Evolutionary conservation across 1,140 invertebrate species (phyloP), one percentile per base, ranked within the genome.

Genomic region (Drosophila leontia): DNA sequence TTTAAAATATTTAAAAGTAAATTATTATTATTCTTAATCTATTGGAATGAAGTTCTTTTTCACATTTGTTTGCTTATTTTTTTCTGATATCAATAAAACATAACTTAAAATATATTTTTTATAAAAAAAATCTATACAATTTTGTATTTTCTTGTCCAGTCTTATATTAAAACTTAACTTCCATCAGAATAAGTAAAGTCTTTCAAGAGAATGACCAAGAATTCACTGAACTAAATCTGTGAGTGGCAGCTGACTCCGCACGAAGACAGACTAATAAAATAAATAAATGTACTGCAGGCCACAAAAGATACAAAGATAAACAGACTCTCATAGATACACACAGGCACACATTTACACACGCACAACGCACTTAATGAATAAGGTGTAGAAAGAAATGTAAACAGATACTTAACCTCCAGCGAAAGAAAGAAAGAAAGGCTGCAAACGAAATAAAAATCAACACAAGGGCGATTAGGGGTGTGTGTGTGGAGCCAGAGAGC

Each of bases 381-480:
- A 82, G 68, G 75, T 82, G 80, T 82, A 82, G 61, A 82, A 69
- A 65, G 63, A 82, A 82, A 75, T 75, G 80, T 79, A 83, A 83
- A 83, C 80, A 79, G 75, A 83, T 83, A 83, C 80, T 83, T 83
- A 83, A 83, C 80, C 80, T 83, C 80, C 70, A 83, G 67, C 53
- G 50, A 68, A 67, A 72, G 64, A 82, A 82, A 72, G 75, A 68
- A 67, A 72, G 64, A 82, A 82, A 72, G 75, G 75, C 80, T 68
- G 75, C 68, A 64, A 82, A 78, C 47, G 62, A 82, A 82, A 82
- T 78, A 75, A 78, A 82, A 82, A 83, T 79, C 80, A 83, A 83
- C 80, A 83, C 69, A 78, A 78, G 75, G 69, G 64, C 32, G 57
- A 74, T 44, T 67, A 47, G 32, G 60, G 39, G 55, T 44, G 60